A percentile compares a stretch with the other conserved stretches of the same genome.
These are phyloP conservation scores for Trididemnum nubilum DNA, from an alignment of 23 tunicate genomes.

Conservation along the genomic window DNA sequence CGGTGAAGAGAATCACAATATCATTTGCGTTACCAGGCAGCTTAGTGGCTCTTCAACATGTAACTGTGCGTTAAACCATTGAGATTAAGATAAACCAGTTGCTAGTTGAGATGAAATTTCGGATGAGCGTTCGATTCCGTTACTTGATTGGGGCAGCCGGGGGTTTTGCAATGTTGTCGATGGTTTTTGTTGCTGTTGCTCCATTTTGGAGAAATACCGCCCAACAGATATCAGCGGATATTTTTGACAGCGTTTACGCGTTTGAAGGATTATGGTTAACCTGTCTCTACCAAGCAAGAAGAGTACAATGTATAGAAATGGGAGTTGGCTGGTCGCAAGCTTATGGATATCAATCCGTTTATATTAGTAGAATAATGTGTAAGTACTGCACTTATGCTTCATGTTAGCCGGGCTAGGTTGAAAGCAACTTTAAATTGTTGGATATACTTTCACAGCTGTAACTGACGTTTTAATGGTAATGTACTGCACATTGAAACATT, in stretches of 20 bases:
- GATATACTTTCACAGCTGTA: too few species aligned
- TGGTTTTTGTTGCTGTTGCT: not conserved
- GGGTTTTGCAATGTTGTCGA: not conserved
- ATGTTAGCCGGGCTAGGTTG: too few species aligned
- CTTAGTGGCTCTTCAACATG: too few species aligned
- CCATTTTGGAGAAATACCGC: slow-evolving; percentile 41
- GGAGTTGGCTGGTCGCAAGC: slow-evolving; percentile 36
- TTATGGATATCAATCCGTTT: not conserved
- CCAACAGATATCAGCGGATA: slow-evolving; percentile 5
- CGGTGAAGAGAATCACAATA: too few species aligned
- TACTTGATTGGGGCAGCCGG: slow-evolving; percentile 35
- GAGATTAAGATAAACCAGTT: too few species aligned
- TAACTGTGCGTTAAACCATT: too few species aligned
- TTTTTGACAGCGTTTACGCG: slow-evolving; percentile 6
- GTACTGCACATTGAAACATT: too few species aligned
- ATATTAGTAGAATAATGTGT: not conserved
- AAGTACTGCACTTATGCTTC: too few species aligned
- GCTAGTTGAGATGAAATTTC: too few species aligned
- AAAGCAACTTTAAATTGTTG: too few species aligned
- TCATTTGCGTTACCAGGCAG: too few species aligned
- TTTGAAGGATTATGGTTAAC: slow-evolving; percentile 44
- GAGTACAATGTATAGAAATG: slow-evolving; percentile 44
- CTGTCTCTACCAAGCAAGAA: slow-evolving; percentile 41
- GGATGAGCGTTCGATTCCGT: slow-evolving; percentile 7
- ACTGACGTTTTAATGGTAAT: too few species aligned